A percentile compares a stretch with the other conserved stretches of the same genome.
Evolutionary conservation across 2,888 invertebrate species (phyloP).

Genomic region (Eupithecia abbreviata): DNA sequence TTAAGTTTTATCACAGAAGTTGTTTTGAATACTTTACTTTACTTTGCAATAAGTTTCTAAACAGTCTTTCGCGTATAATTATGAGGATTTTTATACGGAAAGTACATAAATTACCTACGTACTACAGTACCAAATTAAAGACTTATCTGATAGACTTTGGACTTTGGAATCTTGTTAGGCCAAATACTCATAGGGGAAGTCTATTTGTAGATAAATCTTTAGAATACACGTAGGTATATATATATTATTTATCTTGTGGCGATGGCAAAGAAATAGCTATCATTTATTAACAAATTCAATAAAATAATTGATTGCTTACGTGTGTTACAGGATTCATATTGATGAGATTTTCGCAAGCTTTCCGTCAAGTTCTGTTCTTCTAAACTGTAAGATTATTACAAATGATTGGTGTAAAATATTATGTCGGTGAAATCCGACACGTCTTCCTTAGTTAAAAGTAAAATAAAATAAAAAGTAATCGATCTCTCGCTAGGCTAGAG

Average conservation of each 20-base stretch:
- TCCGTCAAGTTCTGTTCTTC: not conserved
- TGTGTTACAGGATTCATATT: constrained; percentile 67
- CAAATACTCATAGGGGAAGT: not conserved
- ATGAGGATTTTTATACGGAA: not conserved
- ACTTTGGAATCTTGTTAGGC: constrained; percentile 35
- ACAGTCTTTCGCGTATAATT: not conserved
- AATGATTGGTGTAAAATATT: not conserved
- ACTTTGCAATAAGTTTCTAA: not conserved
- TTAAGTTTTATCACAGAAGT: not conserved
- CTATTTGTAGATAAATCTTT: not conserved
- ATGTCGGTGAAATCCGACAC: not conserved
- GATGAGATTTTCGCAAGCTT: not conserved
- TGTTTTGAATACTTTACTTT: not conserved
- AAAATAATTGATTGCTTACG: constrained; percentile 52
- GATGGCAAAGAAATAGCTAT: not conserved
- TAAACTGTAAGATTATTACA: not conserved
- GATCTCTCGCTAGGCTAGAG: too few relatives aligned
- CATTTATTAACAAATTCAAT: not conserved
- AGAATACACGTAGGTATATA: not conserved
- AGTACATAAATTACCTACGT: not conserved
- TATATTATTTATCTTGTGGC: not conserved
- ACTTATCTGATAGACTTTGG: constrained; percentile 39
- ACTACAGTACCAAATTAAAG: not conserved
- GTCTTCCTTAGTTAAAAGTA: not conserved
- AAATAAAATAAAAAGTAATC: not conserved